Evolutionary conservation across 2,113 vertebrate species (phyloP), one percentile per base, ranked within the genome.

Genomic region (Cheilinus undulatus): DNA sequence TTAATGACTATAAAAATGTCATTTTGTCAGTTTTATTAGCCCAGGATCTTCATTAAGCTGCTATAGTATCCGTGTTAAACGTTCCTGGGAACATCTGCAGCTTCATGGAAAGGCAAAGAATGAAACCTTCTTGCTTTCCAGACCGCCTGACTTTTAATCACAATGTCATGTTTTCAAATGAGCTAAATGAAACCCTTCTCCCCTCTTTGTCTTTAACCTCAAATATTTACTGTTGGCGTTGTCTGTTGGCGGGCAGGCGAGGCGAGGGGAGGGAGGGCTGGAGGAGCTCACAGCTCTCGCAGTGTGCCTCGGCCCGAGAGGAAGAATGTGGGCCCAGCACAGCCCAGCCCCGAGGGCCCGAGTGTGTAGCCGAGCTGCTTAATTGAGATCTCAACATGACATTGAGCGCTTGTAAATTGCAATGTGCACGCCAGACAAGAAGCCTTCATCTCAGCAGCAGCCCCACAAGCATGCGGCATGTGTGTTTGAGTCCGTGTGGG

Each of bases 301-400:
- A 73, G 86, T 78, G 81, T 69, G 84, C 73, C 87, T 88, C 80
- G 85, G 80, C 87, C 83, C 73, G 65, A 52, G 52, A 88, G 75
- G 76, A 83, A 82, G 68, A 88, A 69, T 67, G 73, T 76, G 76
- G 61, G 73, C 63, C 73, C 67, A 9, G 80, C 73, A 73, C 78
- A 59, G 58, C 86, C 73, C 86, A 69, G 76, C 82, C 91, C 82
- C 1, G 73, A 66, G 86, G 85, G 78, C 74, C 68, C 5, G 69
- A 80, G 66, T 69, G 80, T 87, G 78, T 79, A 78, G 83, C 67
- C 71, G 78, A 72, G 80, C 74, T 85, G 78, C 90, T 92, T 92
- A 93, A 94, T 92, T 92, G 92, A 93, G 92, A 92, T 90, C 90
- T 92, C 91, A 93, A 85, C 71, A 81, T 92, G 92, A 92, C 92